Evolutionary conservation across 37 sponge, comb jelly and placozoan species (phyloP), one percentile per base, ranked within the genome.

Genomic region (Mnemiopsis leidyi): DNA sequence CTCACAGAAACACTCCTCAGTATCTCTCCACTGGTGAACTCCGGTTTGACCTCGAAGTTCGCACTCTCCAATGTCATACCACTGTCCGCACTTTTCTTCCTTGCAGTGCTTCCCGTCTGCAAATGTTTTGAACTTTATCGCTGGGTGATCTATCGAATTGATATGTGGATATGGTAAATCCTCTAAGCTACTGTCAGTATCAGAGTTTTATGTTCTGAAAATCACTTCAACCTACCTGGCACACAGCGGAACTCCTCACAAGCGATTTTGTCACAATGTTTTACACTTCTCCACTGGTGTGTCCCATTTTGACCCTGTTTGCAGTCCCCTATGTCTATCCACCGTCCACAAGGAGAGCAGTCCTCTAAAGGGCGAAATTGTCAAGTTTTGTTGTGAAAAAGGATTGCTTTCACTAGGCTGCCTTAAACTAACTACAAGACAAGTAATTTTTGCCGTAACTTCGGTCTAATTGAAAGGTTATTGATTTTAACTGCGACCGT

Each of bases 231-330:
- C 73, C 21, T 23, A 79, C 36, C 82, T 2, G 82, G 82, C 21
- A 79, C 82, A 33, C 82, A 79, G 28, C 82, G 2, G 82, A 79
- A 79, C 38, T 79, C 82, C 7, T 79, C 82, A 36, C 82, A 79
- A 23, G 82, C 28, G 36, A 33, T 33, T 36, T 29, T 79, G 36
- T 79, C 36, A 33, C 82, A 79, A 23, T 2, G 1, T 29, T 21
- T 16, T 9, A 23, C 21, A 29, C 82, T 79, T 31, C 82, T 79
- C 82, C 82, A 79, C 82, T 79, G 82, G 36, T 79, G 82, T 16
- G 36, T 79, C 35, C 82, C 82, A 9, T 34, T 29, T 36, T 79
- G 9, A 36, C 36, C 82, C 36, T 79, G 36, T 29, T 36, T 28
- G 3, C 34, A 30, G 3, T 79, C 21, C 5, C 82, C 82, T 35